Evolutionary conservation across 2,113 vertebrate species (phyloP).

Genomic region (Xenotilapia longispinis): DNA sequence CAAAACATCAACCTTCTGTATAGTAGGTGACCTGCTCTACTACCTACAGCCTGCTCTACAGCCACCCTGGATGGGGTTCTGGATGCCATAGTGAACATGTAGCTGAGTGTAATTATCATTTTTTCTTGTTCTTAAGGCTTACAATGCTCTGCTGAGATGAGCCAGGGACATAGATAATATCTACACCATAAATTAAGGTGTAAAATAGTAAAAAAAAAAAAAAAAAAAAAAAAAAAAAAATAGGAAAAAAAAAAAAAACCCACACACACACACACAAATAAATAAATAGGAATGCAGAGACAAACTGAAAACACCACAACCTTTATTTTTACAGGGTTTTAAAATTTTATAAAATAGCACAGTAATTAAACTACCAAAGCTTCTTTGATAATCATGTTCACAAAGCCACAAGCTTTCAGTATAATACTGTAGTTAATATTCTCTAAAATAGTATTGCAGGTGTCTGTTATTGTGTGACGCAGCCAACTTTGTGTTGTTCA

Average conservation of each 20-base stretch:
- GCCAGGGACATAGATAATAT: not conserved
- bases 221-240: too few relatives aligned
- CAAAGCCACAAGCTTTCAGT: constrained; percentile 43
- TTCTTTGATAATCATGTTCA: constrained; percentile 31
- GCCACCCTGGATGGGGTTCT: not conserved
- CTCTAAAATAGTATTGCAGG: constrained; percentile 48
- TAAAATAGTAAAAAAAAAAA: not conserved
- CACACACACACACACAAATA: too few relatives aligned
- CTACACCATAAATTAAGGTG: not conserved
- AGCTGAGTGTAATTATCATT: not conserved
- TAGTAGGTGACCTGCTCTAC: not conserved
- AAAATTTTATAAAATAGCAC: constrained; percentile 57
- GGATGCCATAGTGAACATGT: not conserved
- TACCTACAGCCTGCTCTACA: not conserved
- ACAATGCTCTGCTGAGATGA: not conserved
- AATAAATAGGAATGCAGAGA: not conserved
- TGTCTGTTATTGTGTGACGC: not conserved
- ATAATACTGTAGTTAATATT: constrained; percentile 43
- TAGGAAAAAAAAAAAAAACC: too few relatives aligned
- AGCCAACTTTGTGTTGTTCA: not conserved
- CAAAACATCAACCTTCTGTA: not conserved
- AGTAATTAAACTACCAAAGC: constrained; percentile 51
- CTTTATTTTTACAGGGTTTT: constrained; percentile 58
- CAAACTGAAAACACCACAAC: constrained; percentile 47
- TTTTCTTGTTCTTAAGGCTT: not conserved